Percentiles rank a stretch among this genome's conserved stretches.
Evolutionary conservation across 2,888 invertebrate species (phyloP).

Genomic region (Ectobius pallidus): DNA sequence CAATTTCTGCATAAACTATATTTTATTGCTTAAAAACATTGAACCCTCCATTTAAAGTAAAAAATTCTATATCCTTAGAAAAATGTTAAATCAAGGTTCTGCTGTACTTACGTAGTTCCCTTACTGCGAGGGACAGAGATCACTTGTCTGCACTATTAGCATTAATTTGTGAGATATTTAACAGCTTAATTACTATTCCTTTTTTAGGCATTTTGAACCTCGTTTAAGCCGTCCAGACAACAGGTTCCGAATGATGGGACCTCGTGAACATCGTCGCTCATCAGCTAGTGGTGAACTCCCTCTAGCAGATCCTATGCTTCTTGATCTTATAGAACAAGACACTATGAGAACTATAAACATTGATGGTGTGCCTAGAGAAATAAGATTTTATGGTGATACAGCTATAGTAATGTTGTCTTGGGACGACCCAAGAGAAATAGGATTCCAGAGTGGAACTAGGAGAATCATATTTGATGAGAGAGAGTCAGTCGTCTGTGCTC

Average conservation of each 20-base stretch:
- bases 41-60: too few relatives aligned
- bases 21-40: too few relatives aligned
- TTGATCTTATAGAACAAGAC: constrained; percentile 67
- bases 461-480: constrained; percentile 78
- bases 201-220: constrained; percentile 37
- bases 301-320: constrained; percentile 54
- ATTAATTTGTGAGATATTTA: too few relatives aligned
- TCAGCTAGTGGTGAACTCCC: constrained; percentile 52
- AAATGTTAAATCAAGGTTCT: too few relatives aligned
- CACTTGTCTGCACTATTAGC: too few relatives aligned
- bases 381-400: constrained; percentile 84
- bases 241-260: constrained; percentile 25
- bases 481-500: constrained; percentile 65
- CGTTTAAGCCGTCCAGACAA: constrained; percentile 9
- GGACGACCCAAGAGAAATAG: constrained; percentile 85
- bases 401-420: constrained; percentile 85
- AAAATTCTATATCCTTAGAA: too few relatives aligned
- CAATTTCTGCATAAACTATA: too few relatives aligned
- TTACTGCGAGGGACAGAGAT: too few relatives aligned
- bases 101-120: too few relatives aligned
- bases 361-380: constrained; percentile 79
- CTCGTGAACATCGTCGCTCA: neutral
- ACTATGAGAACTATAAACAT: constrained; percentile 82
- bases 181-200: too few relatives aligned
- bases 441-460: constrained; percentile 80